Conservation (phyloP, 2,113 vertebrate genomes). For the Ophthalmolycus amberensis region DNA sequence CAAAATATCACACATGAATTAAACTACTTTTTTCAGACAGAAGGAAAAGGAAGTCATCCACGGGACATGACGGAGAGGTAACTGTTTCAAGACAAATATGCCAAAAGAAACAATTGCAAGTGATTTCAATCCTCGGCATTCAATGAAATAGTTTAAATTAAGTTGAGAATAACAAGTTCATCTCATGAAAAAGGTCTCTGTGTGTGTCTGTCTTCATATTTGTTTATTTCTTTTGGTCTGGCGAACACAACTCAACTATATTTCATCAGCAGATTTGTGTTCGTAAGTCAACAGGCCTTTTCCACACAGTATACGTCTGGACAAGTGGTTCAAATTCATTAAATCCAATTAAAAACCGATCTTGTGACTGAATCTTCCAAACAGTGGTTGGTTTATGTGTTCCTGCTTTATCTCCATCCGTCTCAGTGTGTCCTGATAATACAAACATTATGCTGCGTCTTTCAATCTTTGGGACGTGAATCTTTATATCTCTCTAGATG, state of each 20-base stretch:
- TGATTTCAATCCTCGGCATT: background rate
- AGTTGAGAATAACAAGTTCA: background rate
- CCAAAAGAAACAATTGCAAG: background rate
- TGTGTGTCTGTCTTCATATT: conserved; percentile 10
- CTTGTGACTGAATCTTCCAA: too few species aligned
- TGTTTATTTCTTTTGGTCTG: conserved; percentile 46
- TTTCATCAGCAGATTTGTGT: conserved; percentile 28
- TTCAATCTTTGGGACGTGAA: too few species aligned
- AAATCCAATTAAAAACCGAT: too few species aligned
- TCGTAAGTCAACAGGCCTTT: too few species aligned
- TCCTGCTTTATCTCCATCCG: too few species aligned
- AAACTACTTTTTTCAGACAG: background rate
- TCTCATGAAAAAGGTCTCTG: background rate
- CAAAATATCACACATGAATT: background rate
- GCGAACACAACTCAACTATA: background rate
- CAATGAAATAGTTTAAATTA: background rate
- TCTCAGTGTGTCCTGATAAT: too few species aligned
- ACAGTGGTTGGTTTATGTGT: too few species aligned
- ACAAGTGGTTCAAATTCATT: too few species aligned
- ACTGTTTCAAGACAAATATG: background rate
- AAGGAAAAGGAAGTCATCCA: background rate
- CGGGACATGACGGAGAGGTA: background rate
- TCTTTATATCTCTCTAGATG: too few species aligned
- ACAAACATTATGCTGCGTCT: too few species aligned
- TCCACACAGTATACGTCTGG: too few species aligned